Base-by-base conservation (phyloP, 2,888 invertebrate species). In the Dysmachus trigonus region DNA sequence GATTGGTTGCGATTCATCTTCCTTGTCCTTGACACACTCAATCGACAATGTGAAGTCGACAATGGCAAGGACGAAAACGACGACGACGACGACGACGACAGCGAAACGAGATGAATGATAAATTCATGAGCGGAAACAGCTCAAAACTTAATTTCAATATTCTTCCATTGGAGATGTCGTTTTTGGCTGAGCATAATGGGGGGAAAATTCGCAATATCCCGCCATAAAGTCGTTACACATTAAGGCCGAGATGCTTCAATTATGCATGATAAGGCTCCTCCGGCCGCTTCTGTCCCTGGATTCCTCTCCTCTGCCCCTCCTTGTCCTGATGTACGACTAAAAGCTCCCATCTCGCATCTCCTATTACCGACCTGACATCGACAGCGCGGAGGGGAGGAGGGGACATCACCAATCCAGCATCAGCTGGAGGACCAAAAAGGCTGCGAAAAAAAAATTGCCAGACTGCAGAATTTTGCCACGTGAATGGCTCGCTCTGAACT, bases 121-220 rank as follows among this genome's bases (percentile, higher is more conserved):
- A 76, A 76, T 76, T 76, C 76, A 41, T 76, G 38, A 76, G 18
- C 62, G 38, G 76, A 76, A 76, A 76, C 33, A 76, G 18, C 35
- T 76, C 38, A 76, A 76, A 76, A 33, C 38, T 76, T 35, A 76
- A 76, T 76, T 76, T 76, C 76, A 76, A 76, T 76, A 76, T 76
- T 76, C 76, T 38, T 76, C 22, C 35, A 33, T 62, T 22, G 27
- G 62, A 18, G 10, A 22, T 62, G 62, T 27, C 27, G 22, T 62
- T 62, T 41, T 27, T 10, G 27, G 62, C 27, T 10, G 62, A 62
- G 62, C 10, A 62, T 62, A 27, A 62, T 22, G 27, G 62, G 27
- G 62, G 18, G n/a, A n/a, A n/a, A 27, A 22, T 8, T 62, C 22
- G 13, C 62, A 62, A 22, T 22, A 62, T 62, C 62, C 62, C 62